Base-by-base conservation (phyloP, 1,140 invertebrate species). In the Bicyclus anynana region DNA sequence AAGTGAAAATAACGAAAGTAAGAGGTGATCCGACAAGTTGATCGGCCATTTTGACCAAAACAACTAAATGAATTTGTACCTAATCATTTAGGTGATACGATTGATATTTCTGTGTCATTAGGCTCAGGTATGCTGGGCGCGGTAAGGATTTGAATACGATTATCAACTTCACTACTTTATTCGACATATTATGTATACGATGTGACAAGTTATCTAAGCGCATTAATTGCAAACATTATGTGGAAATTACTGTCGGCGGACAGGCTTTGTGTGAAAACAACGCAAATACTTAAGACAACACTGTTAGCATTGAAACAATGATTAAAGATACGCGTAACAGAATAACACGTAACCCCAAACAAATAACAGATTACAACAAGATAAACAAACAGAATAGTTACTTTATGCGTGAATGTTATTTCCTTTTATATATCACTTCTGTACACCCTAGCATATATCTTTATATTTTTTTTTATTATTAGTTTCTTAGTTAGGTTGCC, bases 1-100 rank as follows among this genome's bases (percentile, higher is more conserved):
- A 84, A 86, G 83, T 86, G 80, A 86, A 84, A 86, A 71, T 76
- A 83, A 71, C 69, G 80, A 85, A 85, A 86, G 83, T 86, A 83
- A 86, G 70, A 81, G 76, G 75, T 69, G 70, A 72, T 77, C 66
- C 51, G 60, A 73, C 74, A 62, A 62, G 74, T 72, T 59, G 49
- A 68, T 69, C 54, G 62, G 71, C 67, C 69, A 75, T 79, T 67
- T 81, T 73, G 72, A 69, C 68, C 62, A 77, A 83, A 48, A 26
- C 21, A 26, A 5, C 2, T 5, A 10, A 26, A 23, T 23, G n/a
- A 27, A 26, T 47, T 47, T 47, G 14, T 26, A 26, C 10, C 44
- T 47, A 47, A 47, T 47, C 16, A 13, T 26, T 47, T 26, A 20
- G 2, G 13, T 5, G 2, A 14, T 27, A 47, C 20, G 44, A 27